Evolutionary conservation across 1,140 invertebrate genomes (phyloP).

Genomic region (Drosophila athabasca): DNA sequence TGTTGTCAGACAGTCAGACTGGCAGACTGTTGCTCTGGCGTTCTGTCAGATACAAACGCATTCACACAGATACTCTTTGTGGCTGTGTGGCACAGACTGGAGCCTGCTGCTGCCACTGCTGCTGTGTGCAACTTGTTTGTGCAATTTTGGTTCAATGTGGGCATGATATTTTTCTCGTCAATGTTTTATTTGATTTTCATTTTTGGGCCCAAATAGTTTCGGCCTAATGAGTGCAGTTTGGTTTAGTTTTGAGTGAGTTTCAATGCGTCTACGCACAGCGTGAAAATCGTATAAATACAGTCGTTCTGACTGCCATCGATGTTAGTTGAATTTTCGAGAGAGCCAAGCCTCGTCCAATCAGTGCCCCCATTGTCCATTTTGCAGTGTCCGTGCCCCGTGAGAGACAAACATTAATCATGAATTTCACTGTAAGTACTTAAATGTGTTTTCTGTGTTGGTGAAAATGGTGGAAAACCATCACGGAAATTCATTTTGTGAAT

Average conservation of each 20-base stretch:
- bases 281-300: conserved; percentile 68
- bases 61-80: conserved; percentile 15
- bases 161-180: conserved; percentile 50
- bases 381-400: too few species aligned
- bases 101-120: not conserved
- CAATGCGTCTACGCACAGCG: conserved; percentile 24
- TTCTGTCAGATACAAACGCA: conserved; percentile 31
- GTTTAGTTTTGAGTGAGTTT: conserved; percentile 72
- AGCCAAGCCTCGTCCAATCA: conserved; percentile 3
- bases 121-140: conserved; percentile 54
- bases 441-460: not conserved
- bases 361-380: conserved; percentile 22
- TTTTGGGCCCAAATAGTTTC: conserved; percentile 64
- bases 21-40: not conserved
- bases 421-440: conserved; percentile 61
- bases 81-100: not conserved
- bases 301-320: conserved; percentile 43
- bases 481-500: too few species aligned
- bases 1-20: conserved; percentile 2
- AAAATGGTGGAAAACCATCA: too few species aligned
- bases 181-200: conserved; percentile 42
- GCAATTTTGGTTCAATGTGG: conserved; percentile 65
- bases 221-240: conserved; percentile 74
- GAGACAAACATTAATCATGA: conserved; percentile 31
- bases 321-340: conserved; percentile 59